Evolutionary conservation across 1,140 invertebrate genomes (phyloP).

Genomic region (Thaumatotibia leucotreta): DNA sequence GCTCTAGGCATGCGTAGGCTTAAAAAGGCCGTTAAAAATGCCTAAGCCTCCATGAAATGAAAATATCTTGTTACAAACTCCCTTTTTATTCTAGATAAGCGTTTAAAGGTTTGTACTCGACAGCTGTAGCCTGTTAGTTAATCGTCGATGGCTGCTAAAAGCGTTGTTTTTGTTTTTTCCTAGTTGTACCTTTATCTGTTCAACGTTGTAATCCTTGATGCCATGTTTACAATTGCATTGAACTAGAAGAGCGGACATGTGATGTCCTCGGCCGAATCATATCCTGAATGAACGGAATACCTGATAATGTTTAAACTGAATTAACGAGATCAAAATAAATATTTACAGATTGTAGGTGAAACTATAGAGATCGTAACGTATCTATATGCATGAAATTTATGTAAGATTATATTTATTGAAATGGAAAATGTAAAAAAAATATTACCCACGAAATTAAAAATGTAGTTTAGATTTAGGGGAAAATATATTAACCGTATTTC

Average conservation of each 20-base stretch:
- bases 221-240: background rate
- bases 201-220: background rate
- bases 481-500: slow-evolving; percentile 76
- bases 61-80: background rate
- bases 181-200: background rate
- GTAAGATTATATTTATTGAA: slow-evolving; percentile 69
- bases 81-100: slow-evolving; percentile 1
- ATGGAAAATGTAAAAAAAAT: slow-evolving; percentile 70
- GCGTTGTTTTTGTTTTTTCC: background rate
- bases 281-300: slow-evolving; percentile 67
- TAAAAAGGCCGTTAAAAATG: no score
- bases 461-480: slow-evolving; percentile 68
- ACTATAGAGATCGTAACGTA: slow-evolving; percentile 44
- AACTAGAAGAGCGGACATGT: background rate
- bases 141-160: background rate
- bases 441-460: slow-evolving; percentile 61
- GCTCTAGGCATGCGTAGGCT: no score
- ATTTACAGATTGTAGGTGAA: slow-evolving; percentile 65
- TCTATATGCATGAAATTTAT: slow-evolving; percentile 55
- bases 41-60: background rate
- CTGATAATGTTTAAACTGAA: slow-evolving; percentile 60
- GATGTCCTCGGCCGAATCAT: slow-evolving; percentile 42
- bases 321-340: slow-evolving; percentile 42
- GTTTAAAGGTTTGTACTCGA: background rate
- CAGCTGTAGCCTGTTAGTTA: background rate